Conservation (phyloP, 2,113 vertebrate genomes). For the Gavia stellata region DNA sequence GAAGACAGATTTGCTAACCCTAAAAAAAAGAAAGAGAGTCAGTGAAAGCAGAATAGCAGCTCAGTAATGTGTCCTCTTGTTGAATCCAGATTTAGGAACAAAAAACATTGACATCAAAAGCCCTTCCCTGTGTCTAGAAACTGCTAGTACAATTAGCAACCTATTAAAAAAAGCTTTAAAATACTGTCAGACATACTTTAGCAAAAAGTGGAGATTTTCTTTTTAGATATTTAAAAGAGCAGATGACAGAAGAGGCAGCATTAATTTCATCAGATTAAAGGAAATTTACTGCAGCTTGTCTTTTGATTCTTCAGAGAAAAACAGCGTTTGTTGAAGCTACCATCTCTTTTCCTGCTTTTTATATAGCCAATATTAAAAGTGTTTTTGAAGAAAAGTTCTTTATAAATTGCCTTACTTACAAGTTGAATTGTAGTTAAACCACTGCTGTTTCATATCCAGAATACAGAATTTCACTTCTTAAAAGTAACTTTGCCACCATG, state of each 20-base stretch:
- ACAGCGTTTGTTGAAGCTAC: neutral
- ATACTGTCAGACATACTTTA: neutral
- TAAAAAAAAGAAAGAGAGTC: neutral
- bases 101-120: neutral
- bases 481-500: neutral
- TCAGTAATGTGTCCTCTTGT: neutral
- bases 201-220: neutral
- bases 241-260: neutral
- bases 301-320: neutral
- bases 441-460: neutral
- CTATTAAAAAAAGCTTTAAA: neutral
- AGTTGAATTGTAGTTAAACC: neutral
- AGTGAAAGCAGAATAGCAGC: neutral
- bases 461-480: neutral
- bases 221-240: neutral
- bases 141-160: neutral
- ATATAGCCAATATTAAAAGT: neutral
- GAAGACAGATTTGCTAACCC: neutral
- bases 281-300: neutral
- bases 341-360: neutral
- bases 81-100: neutral
- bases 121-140: neutral
- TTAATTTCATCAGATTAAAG: neutral
- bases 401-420: neutral
- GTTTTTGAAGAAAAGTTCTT: neutral